Conservation (phyloP, 1,140 invertebrate genomes). For the Pygmarrhopalites habei region DNA sequence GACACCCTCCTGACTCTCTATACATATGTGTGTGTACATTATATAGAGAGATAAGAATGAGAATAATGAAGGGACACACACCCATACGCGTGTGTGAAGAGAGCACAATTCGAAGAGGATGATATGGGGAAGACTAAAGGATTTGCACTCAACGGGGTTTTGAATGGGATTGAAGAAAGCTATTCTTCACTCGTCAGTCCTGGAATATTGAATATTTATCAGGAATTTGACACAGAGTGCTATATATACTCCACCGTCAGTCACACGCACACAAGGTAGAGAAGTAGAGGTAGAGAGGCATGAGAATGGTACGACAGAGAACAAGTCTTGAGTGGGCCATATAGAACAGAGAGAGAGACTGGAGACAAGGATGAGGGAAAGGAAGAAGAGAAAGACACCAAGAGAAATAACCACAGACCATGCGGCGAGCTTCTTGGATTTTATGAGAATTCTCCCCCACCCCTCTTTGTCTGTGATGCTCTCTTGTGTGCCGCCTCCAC, state of each 20-base stretch:
- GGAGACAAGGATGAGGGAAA: too few relatives aligned
- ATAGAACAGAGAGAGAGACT: too few relatives aligned
- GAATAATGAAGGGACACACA: background rate
- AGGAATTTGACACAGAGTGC: constrained; percentile 27
- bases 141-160: constrained; percentile 19
- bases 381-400: too few relatives aligned
- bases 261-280: background rate
- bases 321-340: background rate
- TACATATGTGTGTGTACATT: background rate
- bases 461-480: constrained; percentile 12
- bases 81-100: constrained; percentile 1
- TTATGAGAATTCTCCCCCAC: constrained; percentile 16
- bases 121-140: constrained; percentile 2
- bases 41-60: background rate
- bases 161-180: constrained; percentile 24
- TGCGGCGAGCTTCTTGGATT: constrained; percentile 9
- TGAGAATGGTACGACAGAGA: background rate
- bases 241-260: background rate
- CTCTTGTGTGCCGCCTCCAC: background rate
- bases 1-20: background rate
- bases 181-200: constrained; percentile 15
- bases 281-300: background rate
- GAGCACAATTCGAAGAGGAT: background rate
- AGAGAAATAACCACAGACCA: constrained; percentile 8
- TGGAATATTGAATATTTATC: constrained; percentile 38